Evolutionary conservation across 2,888 invertebrate genomes (phyloP), one percentile per base, ranked within the genome.

Genomic region (Nymphalis c-album): DNA sequence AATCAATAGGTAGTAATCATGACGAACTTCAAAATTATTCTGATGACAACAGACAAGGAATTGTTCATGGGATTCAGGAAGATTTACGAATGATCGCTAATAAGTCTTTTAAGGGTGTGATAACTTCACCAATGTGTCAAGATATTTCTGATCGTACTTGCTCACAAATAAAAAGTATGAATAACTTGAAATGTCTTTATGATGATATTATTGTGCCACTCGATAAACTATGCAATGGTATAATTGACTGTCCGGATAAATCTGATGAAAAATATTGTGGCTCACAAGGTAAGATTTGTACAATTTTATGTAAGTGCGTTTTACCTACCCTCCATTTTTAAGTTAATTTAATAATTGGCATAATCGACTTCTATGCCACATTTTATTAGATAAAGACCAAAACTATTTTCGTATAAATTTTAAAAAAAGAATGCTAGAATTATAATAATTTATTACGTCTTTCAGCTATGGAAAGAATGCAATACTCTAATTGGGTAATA

Each of bases 251-350:
- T 60, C 55, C 71, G 2, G 84, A 85, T 70, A 75, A 72, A 70
- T 79, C 84, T 3, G 90, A 91, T 71, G 91, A 91, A 80, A 73
- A 68, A 40, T 74, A 85, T 67, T 90, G 88, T 74, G 71, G 74
- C 51, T 65, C 72, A 64, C 80, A 85, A 81, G 86, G 87, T 88
- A 75, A 64, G 40, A 13, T 22, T 20, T 13, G 16, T 13, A 6
- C 22, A 13, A 22, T 16, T 26, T 40, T 13, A 13, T 40, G 4
- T 31, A 31, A 31, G 26, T 6, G 26, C 26, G 6, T 31, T 6
- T 31, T 31, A 31, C 6, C 26, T 6, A 31, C 26, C 26, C 6
- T 6, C 6, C 26, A 40, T 31, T 31, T 35, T 35, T 35, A 35
- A 4, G 4, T 13, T 40, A 40, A 13, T 40, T 40, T 40, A 40